Conservation (phyloP, 2,113 vertebrate genomes). For the Ramphastos sulfuratus region DNA sequence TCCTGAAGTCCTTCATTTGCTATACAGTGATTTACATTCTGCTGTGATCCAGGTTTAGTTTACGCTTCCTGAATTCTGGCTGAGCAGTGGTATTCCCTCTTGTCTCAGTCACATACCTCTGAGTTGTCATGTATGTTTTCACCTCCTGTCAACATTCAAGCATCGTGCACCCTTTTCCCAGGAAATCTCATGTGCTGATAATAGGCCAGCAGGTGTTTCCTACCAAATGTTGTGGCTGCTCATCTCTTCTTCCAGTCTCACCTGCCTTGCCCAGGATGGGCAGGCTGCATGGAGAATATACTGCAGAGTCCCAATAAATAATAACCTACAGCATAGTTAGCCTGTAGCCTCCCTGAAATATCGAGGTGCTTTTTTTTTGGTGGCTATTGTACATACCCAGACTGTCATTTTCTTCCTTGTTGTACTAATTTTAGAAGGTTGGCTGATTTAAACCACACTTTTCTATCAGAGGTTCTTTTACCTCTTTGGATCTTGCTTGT, state of each 20-base stretch:
- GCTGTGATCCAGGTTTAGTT: not conserved
- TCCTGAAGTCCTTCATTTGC: not conserved
- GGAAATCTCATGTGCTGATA: not conserved
- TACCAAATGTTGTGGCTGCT: conserved; percentile 14
- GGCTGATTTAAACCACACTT: not conserved
- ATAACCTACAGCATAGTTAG: not conserved
- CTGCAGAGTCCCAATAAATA: not conserved
- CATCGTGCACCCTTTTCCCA: not conserved
- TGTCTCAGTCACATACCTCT: not conserved
- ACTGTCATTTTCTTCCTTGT: not conserved
- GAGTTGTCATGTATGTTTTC: conserved; percentile 20
- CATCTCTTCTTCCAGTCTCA: not conserved
- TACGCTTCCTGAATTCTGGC: not conserved
- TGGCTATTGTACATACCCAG: not conserved
- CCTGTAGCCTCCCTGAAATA: not conserved
- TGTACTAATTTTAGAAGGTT: not conserved
- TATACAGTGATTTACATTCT: not conserved
- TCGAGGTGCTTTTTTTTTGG: not conserved
- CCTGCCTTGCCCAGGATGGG: not conserved
- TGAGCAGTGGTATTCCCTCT: not conserved
- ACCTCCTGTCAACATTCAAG: conserved; percentile 1
- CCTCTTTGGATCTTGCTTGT: not conserved
- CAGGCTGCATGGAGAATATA: not conserved
- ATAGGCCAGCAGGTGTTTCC: conserved; percentile 26
- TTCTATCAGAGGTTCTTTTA: not conserved